Evolutionary conservation across 2,113 vertebrate genomes (phyloP).

Genomic region (Ammospiza nelsoni): DNA sequence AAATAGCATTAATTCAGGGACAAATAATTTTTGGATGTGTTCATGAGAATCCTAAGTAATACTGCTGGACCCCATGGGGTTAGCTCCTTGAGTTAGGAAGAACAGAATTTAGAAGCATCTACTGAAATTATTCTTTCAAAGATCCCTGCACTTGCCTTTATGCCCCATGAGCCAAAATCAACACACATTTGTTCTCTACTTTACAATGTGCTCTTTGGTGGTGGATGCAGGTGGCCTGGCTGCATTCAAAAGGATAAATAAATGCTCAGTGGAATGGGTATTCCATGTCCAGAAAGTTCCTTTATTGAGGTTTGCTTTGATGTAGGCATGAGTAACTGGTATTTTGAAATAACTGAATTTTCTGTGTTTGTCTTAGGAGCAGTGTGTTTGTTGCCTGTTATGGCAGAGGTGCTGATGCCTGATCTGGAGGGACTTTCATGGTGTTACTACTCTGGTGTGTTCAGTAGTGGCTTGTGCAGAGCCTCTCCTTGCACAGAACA

Average conservation of each 20-base stretch:
- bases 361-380: background rate
- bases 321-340: background rate
- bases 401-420: background rate
- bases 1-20: background rate
- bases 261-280: background rate
- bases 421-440: background rate
- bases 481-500: background rate
- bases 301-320: background rate
- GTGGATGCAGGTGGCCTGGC: background rate
- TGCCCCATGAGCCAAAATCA: fast-evolving
- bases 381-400: background rate
- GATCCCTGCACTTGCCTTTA: background rate
- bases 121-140: background rate
- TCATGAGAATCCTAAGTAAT: background rate
- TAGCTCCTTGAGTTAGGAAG: background rate
- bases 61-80: background rate
- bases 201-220: background rate
- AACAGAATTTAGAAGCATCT: background rate
- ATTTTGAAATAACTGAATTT: background rate
- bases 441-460: background rate
- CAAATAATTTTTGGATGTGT: background rate
- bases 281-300: background rate
- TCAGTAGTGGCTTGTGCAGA: background rate
- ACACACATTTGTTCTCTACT: background rate
- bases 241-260: background rate